These are phyloP conservation scores for Thinocorus orbignyianus DNA, from an alignment of 2,113 vertebrate genomes.

Conservation along the genomic window DNA sequence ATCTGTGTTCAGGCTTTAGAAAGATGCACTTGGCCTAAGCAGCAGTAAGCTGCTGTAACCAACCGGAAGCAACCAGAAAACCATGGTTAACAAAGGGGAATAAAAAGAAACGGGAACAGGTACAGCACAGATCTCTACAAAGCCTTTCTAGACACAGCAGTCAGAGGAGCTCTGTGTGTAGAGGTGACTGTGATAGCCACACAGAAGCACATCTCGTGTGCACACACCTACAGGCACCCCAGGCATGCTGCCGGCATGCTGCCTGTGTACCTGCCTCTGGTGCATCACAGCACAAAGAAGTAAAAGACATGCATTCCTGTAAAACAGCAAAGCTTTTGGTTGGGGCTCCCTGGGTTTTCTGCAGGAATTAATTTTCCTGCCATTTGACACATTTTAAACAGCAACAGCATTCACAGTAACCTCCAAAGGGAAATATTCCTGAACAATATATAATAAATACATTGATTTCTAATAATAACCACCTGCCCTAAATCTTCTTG, in stretches of 20 bases:
- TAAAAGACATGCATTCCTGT: not conserved
- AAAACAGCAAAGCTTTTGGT: slow-evolving; percentile 30
- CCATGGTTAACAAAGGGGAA: not conserved
- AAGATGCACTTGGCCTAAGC: not conserved
- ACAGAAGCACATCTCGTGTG: not conserved
- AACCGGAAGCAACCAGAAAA: not conserved
- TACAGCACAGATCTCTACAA: not conserved
- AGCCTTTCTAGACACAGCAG: not conserved
- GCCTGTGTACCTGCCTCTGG: not conserved
- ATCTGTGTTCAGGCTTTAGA: not conserved
- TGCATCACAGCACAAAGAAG: not conserved
- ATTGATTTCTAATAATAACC: slow-evolving; percentile 72
- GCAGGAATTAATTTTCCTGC: slow-evolving; percentile 52
- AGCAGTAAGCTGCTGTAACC: not conserved
- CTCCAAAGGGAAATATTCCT: slow-evolving; percentile 62
- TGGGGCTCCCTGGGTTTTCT: slow-evolving; percentile 14
- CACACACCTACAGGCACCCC: not conserved
- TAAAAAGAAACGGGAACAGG: not conserved
- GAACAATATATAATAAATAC: slow-evolving; percentile 69
- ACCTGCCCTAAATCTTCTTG: slow-evolving; percentile 60
- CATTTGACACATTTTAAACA: slow-evolving; percentile 64
- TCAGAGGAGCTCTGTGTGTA: not conserved
- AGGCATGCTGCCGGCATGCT: not conserved
- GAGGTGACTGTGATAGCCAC: not conserved
- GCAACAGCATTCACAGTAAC: slow-evolving; percentile 33